These are phyloP conservation scores for Eclectus roratus DNA, from an alignment of 2,113 vertebrate genomes.

Conservation along the genomic window DNA sequence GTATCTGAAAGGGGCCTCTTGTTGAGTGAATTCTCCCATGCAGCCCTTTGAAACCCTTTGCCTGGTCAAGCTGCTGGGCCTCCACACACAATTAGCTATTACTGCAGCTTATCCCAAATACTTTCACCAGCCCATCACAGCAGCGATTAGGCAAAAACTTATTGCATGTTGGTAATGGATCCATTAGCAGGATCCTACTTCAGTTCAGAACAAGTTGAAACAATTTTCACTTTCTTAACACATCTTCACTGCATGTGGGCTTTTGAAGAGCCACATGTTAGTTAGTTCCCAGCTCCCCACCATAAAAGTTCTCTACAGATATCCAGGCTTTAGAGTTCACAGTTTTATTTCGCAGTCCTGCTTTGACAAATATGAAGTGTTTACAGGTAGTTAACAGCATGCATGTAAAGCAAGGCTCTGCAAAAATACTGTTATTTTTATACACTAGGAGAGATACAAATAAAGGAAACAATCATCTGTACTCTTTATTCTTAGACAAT, in stretches of 20 bases:
- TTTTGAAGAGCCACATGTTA: conserved; percentile 4
- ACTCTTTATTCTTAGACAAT: not conserved
- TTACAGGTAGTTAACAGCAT: not conserved
- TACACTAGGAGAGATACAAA: not conserved
- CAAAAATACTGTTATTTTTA: not conserved
- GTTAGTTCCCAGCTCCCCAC: not conserved
- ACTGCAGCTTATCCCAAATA: not conserved
- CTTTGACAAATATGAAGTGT: not conserved
- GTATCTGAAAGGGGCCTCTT: conserved; percentile 56
- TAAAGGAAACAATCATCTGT: not conserved
- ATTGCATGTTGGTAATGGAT: not conserved
- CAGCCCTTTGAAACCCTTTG: conserved; percentile 31
- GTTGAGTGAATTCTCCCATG: conserved; percentile 26
- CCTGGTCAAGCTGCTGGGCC: conserved; percentile 16
- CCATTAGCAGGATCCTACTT: conserved; percentile 2
- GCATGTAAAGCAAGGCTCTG: not conserved
- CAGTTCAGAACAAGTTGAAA: conserved; percentile 27
- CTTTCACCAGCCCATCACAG: not conserved
- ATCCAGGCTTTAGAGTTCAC: not conserved
- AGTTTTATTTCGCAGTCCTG: not conserved
- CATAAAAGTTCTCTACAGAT: not conserved
- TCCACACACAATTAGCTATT: conserved; percentile 44
- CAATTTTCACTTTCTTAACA: conserved; percentile 40
- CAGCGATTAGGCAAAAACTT: not conserved
- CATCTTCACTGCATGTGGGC: conserved; percentile 2